Evolutionary conservation across 2,797 vertebrate species (phyloP), one percentile per base, ranked within the genome.

Genomic region (Spea hammondii): DNA sequence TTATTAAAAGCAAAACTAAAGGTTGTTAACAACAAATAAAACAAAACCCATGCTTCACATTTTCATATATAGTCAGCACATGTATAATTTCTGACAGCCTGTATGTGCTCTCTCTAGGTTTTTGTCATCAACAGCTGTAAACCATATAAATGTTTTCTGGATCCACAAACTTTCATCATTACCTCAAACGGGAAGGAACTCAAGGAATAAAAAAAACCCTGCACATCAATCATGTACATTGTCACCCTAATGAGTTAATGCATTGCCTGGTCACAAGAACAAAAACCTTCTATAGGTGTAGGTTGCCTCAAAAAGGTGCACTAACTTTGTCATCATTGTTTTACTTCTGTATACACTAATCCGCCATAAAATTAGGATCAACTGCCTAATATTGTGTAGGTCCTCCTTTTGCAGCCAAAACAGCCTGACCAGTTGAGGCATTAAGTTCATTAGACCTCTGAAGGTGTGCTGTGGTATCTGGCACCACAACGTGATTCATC

Each of bases 121-220:
- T 14, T 11, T 70, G 59, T 66, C 75, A 70, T 69, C 44, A 65
- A 78, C 44, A 71, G 69, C 50, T 71, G 69, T 47, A 78, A 72
- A 78, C 45, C n/a, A 54, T 60, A 65, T 78, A 17, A n/a, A 65
- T 65, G 45, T 12, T 59, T 65, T 4, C 54, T 32, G 47, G 69
- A 65, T 70, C 50, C 44, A 46, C 53, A 10, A 1, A 3, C 65
- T 48, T 65, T 32, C 17, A n/a, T 32, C 13, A 64, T 46, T 64
- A 54, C 8, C 14, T 72, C 50, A 47, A 55, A 62, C 32, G 32
- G 32, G 47, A 13, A 54, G 49, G 10, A 8, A 4, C 32, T 32
- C 8, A 54, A 57, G 48, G 49, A 78, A 59, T 11, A 65, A 65
- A 50, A 10, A 17, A 65, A 48, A n/a, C n/a, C 8, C 32, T 72